Evolutionary conservation across 2,888 invertebrate genomes (phyloP).

Genomic region (Drosophila emarginata): DNA sequence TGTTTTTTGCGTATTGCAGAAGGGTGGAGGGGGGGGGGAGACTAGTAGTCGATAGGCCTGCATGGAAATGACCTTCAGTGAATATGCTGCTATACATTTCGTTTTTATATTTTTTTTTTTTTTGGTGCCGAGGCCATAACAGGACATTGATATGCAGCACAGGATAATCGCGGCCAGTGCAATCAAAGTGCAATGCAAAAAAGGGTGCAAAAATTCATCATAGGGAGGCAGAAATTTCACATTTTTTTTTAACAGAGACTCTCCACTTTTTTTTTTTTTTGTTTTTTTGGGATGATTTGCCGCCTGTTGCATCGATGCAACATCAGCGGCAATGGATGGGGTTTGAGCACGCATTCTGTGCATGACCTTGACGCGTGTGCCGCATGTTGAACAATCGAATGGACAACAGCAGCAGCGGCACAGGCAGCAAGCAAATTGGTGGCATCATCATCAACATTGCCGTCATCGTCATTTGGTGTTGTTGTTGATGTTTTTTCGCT

Average conservation of each 20-base stretch:
- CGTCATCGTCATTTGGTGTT: constrained; percentile 16
- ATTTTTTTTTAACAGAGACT: constrained; percentile 3
- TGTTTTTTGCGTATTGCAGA: constrained; percentile 5
- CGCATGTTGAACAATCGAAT: constrained; percentile 71
- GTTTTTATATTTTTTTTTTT: constrained; percentile 34
- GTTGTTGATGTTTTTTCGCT: not conserved
- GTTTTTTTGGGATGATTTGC: constrained; percentile 24
- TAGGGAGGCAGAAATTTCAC: not conserved
- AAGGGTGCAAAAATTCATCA: not conserved
- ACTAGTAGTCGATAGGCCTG: constrained; percentile 21
- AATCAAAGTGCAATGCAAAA: constrained; percentile 71
- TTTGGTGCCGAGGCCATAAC: constrained; percentile 9
- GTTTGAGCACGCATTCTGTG: constrained; percentile 16
- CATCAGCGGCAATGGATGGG: constrained; percentile 13
- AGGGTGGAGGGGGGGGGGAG: not conserved
- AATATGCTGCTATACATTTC: not conserved
- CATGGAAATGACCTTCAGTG: constrained; percentile 67
- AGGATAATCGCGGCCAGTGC: constrained; percentile 76
- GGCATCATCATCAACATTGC: constrained; percentile 50
- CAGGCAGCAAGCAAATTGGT: constrained; percentile 30
- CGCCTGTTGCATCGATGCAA: constrained; percentile 56
- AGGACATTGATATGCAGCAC: constrained; percentile 74
- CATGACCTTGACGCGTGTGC: constrained; percentile 71
- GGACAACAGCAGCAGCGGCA: constrained; percentile 30
- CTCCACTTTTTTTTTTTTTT: constrained; percentile 8